These are phyloP conservation scores for Phenganax stokvisi DNA, from an alignment of 92 coral and sea anemone species.

Conservation along the genomic window DNA sequence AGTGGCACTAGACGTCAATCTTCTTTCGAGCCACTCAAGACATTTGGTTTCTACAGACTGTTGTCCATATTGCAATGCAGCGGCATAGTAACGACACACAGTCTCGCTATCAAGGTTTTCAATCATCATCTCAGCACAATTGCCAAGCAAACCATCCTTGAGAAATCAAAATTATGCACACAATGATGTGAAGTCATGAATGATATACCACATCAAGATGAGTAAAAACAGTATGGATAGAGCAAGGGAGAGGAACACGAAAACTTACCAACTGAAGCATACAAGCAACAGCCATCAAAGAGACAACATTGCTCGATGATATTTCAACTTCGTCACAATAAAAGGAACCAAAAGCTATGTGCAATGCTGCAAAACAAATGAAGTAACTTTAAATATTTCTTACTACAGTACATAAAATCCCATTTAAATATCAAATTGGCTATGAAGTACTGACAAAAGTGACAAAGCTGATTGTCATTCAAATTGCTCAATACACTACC, in stretches of 20 bases:
- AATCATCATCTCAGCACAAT: slow-evolving; percentile 77
- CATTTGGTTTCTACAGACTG: slow-evolving; percentile 58
- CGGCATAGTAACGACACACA: slow-evolving; percentile 71
- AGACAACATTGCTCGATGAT: slow-evolving; percentile 57
- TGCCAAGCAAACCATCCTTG: slow-evolving; percentile 68
- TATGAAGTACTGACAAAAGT: too few relatives aligned
- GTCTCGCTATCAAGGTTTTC: slow-evolving; percentile 74
- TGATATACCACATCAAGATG: too few relatives aligned
- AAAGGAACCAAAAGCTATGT: slow-evolving; percentile 83
- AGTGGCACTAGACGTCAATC: slow-evolving; percentile 71
- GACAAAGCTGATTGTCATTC: too few relatives aligned
- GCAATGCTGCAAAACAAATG: slow-evolving; percentile 52
- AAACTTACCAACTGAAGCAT: slow-evolving; percentile 75
- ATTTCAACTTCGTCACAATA: slow-evolving; percentile 70
- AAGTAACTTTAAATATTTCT: not conserved
- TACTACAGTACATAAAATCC: not conserved
- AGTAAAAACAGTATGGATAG: too few relatives aligned
- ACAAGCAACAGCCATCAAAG: slow-evolving; percentile 78
- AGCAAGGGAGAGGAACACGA: not conserved
- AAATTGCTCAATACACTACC: slow-evolving; percentile 38
- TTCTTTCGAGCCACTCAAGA: slow-evolving; percentile 84
- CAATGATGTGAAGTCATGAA: too few relatives aligned
- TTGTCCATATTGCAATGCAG: slow-evolving; percentile 81
- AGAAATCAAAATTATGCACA: too few relatives aligned
- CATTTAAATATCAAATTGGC: too few relatives aligned